Percentiles rank a stretch among this genome's conserved stretches.
Conservation (phyloP, 2,797 vertebrate genomes). For the Premnoplex brunnescens region DNA sequence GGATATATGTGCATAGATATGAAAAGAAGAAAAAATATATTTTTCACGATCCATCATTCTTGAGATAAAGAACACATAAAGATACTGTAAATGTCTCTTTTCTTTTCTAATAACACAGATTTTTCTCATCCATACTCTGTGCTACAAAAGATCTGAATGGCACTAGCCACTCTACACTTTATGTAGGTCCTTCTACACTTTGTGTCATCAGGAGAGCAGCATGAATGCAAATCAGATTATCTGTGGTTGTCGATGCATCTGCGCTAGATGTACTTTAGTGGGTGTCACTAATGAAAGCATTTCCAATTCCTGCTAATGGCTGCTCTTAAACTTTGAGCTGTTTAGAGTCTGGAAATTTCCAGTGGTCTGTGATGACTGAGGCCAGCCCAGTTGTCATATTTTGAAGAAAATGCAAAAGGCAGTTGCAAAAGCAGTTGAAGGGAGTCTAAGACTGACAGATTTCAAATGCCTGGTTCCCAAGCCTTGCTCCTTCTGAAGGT, state of each 20-base stretch:
- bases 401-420: neutral
- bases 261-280: neutral
- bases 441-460: neutral
- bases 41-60: neutral
- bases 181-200: neutral
- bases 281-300: neutral
- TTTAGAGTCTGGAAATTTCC: slow-evolving; percentile 7
- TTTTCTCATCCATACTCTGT: neutral
- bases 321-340: neutral
- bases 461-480: neutral
- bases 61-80: neutral
- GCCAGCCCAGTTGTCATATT: neutral
- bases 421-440: neutral
- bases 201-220: neutral
- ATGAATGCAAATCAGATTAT: neutral
- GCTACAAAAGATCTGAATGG: neutral
- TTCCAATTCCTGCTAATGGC: neutral
- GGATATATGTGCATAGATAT: neutral
- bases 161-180: neutral
- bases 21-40: neutral
- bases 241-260: neutral
- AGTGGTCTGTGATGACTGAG: neutral
- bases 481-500: neutral
- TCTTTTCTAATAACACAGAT: neutral
- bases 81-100: neutral